Evolutionary conservation across 2,888 invertebrate genomes (phyloP), one percentile per base, ranked within the genome.

Genomic region (Sabatieria punctata): DNA sequence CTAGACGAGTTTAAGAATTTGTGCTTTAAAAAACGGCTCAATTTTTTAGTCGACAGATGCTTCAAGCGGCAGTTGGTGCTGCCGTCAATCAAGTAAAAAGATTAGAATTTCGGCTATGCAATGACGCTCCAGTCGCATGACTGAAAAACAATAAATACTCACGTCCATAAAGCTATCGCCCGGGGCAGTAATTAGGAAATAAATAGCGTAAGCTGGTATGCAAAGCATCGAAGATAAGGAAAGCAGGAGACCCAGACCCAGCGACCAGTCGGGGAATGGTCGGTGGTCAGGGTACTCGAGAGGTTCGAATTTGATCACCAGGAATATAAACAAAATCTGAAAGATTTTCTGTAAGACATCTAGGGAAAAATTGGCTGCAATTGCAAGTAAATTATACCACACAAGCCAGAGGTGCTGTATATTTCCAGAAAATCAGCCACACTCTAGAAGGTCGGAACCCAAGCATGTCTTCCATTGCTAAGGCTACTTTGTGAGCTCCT

Each of bases 341-440:
- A 19, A 38, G 15, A 38, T n/a, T n/a, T n/a, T n/a, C n/a, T n/a
- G n/a, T n/a, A n/a, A n/a, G n/a, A n/a, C n/a, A n/a, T n/a, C n/a
- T n/a, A n/a, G n/a, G n/a, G n/a, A n/a, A n/a, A n/a, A n/a, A n/a
- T n/a, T n/a, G n/a, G n/a, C n/a, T n/a, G n/a, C n/a, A n/a, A n/a
- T n/a, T n/a, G n/a, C n/a, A n/a, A n/a, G n/a, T n/a, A n/a, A n/a
- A n/a, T n/a, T n/a, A n/a, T 66, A 80, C 85, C 66, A 84, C 71
- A 57, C 85, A 75, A 68, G 85, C 84, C 27, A 81, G 74, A 0
- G 86, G 86, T 61, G 83, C 82, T 56, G 84, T 82, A 61, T 79
- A 83, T 41, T 79, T 78, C 86, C 85, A 86, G 65, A 84, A 80
- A 48, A 80, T 73, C 38, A 79, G 72, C 82, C 85, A 85, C 69